Evolutionary conservation across 2,888 invertebrate genomes (phyloP).

Genomic region (Cynaeus angustus): DNA sequence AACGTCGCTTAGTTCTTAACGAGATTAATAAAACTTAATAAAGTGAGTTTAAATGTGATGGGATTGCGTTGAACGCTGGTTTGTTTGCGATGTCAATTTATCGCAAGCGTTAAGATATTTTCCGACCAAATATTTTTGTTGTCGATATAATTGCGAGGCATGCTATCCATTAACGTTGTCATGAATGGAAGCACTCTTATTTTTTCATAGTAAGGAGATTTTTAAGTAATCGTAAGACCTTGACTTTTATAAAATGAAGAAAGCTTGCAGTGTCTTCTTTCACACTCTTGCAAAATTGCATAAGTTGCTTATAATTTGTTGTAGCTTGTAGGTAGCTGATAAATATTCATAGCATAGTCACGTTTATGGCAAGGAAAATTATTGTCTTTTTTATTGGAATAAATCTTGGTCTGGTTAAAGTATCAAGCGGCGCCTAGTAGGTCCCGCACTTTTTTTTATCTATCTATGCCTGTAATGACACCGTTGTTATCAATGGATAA

Average conservation of each 20-base stretch:
- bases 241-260: slow-evolving; percentile 3
- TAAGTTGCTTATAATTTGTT: slow-evolving; percentile 3
- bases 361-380: no score
- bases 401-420: no score
- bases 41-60: slow-evolving; percentile 16
- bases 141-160: not conserved
- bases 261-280: not conserved
- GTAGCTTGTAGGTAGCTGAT: not conserved
- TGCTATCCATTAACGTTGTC: not conserved
- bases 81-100: slow-evolving; percentile 13
- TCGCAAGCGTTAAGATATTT: not conserved
- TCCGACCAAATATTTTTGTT: not conserved
- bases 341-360: not conserved
- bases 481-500: no score
- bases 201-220: slow-evolving; percentile 18
- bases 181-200: slow-evolving; percentile 17
- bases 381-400: no score
- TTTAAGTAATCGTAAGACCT: slow-evolving; percentile 10
- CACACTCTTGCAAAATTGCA: not conserved
- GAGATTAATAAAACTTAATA: slow-evolving; percentile 14
- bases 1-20: slow-evolving; percentile 4
- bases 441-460: no score
- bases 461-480: no score
- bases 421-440: no score
- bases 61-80: not conserved